These are phyloP conservation scores for Spilosoma lubricipeda DNA, from an alignment of 2,888 invertebrate genomes.

Conservation along the genomic window DNA sequence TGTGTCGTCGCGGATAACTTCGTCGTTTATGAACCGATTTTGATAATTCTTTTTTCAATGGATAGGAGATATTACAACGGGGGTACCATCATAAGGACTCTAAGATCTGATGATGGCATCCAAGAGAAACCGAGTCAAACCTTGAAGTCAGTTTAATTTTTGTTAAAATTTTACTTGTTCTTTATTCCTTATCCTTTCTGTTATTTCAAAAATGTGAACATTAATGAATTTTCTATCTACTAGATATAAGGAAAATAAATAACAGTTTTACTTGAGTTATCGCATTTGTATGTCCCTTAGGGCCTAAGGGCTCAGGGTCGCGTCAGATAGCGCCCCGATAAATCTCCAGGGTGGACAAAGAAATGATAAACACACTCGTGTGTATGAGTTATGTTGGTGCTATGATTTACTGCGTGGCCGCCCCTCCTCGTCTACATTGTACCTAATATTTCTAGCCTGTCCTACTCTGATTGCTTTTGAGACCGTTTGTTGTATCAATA, in stretches of 20 bases:
- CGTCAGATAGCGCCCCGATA: conserved; percentile 47
- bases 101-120: too few species aligned
- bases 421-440: conserved; percentile 31
- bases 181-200: not conserved
- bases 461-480: conserved; percentile 36
- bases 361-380: conserved; percentile 54
- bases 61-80: too few species aligned
- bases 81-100: too few species aligned
- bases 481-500: conserved; percentile 4
- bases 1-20: too few species aligned
- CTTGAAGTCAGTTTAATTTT: too few species aligned
- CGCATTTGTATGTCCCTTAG: conserved; percentile 34
- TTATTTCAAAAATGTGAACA: conserved; percentile 7
- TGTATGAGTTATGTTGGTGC: conserved; percentile 47
- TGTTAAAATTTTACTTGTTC: too few species aligned
- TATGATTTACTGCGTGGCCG: conserved; percentile 49
- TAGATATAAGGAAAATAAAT: conserved; percentile 44
- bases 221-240: conserved; percentile 29
- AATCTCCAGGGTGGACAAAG: conserved; percentile 55
- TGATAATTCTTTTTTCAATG: too few species aligned
- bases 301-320: conserved; percentile 46
- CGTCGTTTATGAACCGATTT: too few species aligned
- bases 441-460: conserved; percentile 26
- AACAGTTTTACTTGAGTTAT: conserved; percentile 49
- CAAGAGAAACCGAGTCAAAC: too few species aligned